phyloP scores from a whole-genome alignment of 1,140 invertebrate genomes.

The Ectropis grisescens region DNA sequence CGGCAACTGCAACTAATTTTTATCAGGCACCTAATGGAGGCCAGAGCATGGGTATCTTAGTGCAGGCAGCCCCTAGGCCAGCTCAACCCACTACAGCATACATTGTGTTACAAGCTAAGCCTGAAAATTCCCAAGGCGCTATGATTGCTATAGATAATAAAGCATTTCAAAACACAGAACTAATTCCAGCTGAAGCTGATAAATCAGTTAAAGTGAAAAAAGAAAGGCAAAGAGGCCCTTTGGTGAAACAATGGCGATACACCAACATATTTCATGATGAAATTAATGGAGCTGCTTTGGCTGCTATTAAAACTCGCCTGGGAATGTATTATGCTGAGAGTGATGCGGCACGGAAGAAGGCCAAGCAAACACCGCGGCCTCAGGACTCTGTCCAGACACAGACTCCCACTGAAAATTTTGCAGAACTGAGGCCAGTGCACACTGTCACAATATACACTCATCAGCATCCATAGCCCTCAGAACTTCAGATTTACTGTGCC shows the following conservation, averaged over 20 bases:
- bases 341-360: conserved; percentile 61
- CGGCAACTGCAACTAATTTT: conserved; percentile 44
- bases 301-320: conserved; percentile 65
- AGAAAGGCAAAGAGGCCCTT: conserved; percentile 54
- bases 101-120: conserved; percentile 55
- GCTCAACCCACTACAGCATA: conserved; percentile 43
- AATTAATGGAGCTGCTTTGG: conserved; percentile 63
- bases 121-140: conserved; percentile 36
- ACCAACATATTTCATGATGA: conserved; percentile 67
- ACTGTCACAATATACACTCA: conserved; percentile 49
- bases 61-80: conserved; percentile 42
- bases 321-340: conserved; percentile 65
- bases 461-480: too few species aligned
- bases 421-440: conserved; percentile 38
- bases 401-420: conserved; percentile 28
- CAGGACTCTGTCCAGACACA: conserved; percentile 39
- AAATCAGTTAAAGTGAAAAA: conserved; percentile 41
- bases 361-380: conserved; percentile 42
- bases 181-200: conserved; percentile 21
- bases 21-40: conserved; percentile 50
- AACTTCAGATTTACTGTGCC: too few species aligned
- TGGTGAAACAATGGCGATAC: conserved; percentile 68
- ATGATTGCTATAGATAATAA: conserved; percentile 33
- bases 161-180: conserved; percentile 26
- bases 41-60: conserved; percentile 52